Base-by-base conservation (phyloP, 2,113 vertebrate species). In the Nipponia nippon region DNA sequence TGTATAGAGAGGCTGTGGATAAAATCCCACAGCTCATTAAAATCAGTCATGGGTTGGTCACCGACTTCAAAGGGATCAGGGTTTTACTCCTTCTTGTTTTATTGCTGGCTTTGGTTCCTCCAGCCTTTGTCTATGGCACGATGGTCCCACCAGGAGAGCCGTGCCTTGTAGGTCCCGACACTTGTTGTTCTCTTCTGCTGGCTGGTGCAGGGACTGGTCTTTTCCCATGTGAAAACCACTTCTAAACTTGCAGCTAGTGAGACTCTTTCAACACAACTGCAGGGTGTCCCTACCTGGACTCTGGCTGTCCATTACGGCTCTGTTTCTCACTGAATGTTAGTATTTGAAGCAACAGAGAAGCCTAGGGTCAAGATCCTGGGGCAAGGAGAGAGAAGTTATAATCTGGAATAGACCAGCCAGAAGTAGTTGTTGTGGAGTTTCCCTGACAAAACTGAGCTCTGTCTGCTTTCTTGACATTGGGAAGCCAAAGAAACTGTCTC, bases 401-500 rank as follows among this genome's bases (percentile, higher is more conserved):
- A 52, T 59, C 29, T 52, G 32, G 53, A 65, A 6, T 5, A 86
- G 44, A 49, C 34, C 49, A 71, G n/a, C 17, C 34, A 59, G 53
- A 52, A 76, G 50, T 40, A 44, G 21, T 52, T 67, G 8, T 36
- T 83, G 38, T 70, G 63, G 58, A 63, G 59, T 44, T 77, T 65
- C 26, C 16, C 40, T 83, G 46, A n/a, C 67, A 83, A 62, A 92
- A 71, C 18, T 10, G 52, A 63, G 56, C 46, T 86, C 47, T 19
- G 0, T 26, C 10, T 63, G 26, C 26, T 83, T 50, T 71, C 46
- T 61, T 65, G 49, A 12, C 25, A 4, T 12, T 47, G 50, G 40
- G 63, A 96, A 89, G 63, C 58, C 62, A 72, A 88, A 95, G 87
- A 91, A 96, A 90, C 87, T 89, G 84, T 70, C 55, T 94, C 53